Percentiles rank a stretch among this genome's conserved stretches.
Conservation (phyloP, 2,888 invertebrate genomes). For the Nasonovia ribisnigri region DNA sequence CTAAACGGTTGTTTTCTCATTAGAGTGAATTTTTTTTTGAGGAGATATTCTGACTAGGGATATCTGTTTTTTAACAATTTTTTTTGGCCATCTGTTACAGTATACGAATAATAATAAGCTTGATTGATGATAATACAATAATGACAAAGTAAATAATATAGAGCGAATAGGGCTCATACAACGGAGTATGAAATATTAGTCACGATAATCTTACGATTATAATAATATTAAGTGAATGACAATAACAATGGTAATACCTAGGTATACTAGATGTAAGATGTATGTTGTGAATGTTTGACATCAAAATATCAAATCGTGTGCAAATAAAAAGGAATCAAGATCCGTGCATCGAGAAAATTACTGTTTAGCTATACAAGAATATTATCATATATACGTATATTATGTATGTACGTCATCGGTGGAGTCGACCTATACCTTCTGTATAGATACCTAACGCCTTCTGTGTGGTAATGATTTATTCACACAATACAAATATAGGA, state of each 20-base stretch:
- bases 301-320: neutral
- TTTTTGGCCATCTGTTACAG: no score
- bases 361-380: neutral
- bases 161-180: no score
- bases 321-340: neutral
- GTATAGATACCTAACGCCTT: neutral
- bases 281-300: neutral
- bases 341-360: neutral
- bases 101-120: no score
- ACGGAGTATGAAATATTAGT: no score
- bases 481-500: neutral
- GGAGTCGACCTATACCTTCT: neutral
- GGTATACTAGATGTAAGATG: neutral
- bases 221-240: no score
- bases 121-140: no score
- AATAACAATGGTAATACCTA: no score
- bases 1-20: neutral
- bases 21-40: neutral
- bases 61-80: neutral
- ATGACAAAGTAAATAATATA: no score
- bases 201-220: no score
- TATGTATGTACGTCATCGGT: neutral
- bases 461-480: neutral
- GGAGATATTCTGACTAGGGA: neutral
- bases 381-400: neutral